These are phyloP conservation scores for Neoscelio sp. DNA, from an alignment of 2,888 invertebrate genomes.

Conservation along the genomic window DNA sequence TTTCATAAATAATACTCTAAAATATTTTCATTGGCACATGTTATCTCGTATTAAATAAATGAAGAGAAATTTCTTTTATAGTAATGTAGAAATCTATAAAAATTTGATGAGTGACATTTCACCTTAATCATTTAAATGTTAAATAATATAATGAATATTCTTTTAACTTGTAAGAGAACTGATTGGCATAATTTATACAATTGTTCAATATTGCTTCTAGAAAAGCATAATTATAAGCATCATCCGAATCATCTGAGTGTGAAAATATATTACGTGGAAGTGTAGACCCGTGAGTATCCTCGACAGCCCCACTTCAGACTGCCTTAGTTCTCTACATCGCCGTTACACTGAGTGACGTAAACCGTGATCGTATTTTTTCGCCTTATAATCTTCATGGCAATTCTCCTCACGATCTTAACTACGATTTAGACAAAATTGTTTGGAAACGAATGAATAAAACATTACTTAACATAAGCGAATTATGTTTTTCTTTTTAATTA, in stretches of 20 bases:
- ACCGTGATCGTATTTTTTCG: conserved; percentile 67
- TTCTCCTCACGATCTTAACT: conserved; percentile 66
- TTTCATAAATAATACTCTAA: too few species aligned
- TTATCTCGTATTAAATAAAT: too few species aligned
- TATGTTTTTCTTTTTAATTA: too few species aligned
- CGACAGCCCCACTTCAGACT: conserved; percentile 57
- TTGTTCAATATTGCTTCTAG: conserved; percentile 51
- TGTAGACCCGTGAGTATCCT: conserved; percentile 59
- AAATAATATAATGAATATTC: conserved; percentile 41
- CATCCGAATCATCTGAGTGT: conserved; percentile 66
- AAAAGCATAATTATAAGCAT: conserved; percentile 65
- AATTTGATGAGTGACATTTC: too few species aligned
- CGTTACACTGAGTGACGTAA: conserved; percentile 68
- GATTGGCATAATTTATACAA: conserved; percentile 49
- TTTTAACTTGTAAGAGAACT: conserved; percentile 24
- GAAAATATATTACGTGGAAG: conserved; percentile 67
- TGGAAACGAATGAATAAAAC: conserved; percentile 56
- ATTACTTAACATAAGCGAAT: too few species aligned
- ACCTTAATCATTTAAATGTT: conserved; percentile 15
- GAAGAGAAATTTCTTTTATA: too few species aligned
- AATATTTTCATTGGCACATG: too few species aligned
- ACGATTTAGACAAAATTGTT: conserved; percentile 64
- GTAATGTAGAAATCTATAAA: too few species aligned
- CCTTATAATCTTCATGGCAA: conserved; percentile 56
- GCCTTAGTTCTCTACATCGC: conserved; percentile 59